Conservation (phyloP, 1,140 invertebrate genomes). For the Drosophila kurseongensis region DNA sequence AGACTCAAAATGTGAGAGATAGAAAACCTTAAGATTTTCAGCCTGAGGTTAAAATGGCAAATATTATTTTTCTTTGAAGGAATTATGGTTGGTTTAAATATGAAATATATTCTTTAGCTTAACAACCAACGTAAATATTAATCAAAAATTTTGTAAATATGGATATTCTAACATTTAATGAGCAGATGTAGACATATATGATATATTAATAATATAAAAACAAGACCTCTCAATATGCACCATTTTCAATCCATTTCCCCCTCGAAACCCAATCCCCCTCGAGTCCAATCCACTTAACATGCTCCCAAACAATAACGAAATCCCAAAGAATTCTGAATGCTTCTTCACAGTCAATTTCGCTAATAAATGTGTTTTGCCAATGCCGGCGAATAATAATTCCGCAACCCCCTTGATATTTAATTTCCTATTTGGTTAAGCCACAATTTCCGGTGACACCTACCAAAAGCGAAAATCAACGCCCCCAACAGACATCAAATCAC, state of each 20-base stretch:
- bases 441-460: slow-evolving; percentile 77
- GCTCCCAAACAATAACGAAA: slow-evolving; percentile 17
- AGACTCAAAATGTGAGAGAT: slow-evolving; percentile 2
- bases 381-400: slow-evolving; percentile 45
- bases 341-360: slow-evolving; percentile 68
- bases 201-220: background rate
- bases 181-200: too few species aligned
- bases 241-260: slow-evolving; percentile 5
- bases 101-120: too few species aligned
- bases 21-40: background rate
- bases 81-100: too few species aligned
- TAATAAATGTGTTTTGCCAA: slow-evolving; percentile 65
- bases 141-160: too few species aligned
- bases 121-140: too few species aligned
- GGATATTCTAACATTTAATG: too few species aligned
- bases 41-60: background rate
- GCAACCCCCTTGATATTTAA: slow-evolving; percentile 59
- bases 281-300: slow-evolving; percentile 63
- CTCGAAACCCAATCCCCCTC: background rate
- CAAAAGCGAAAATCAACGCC: slow-evolving; percentile 28
- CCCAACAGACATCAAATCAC: slow-evolving; percentile 72
- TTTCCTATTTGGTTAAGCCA: slow-evolving; percentile 60
- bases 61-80: too few species aligned
- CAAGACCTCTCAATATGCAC: background rate
- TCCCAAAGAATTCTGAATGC: slow-evolving; percentile 19